Evolutionary conservation across 2,113 vertebrate species (phyloP).

Genomic region (Orycteropus afer): DNA sequence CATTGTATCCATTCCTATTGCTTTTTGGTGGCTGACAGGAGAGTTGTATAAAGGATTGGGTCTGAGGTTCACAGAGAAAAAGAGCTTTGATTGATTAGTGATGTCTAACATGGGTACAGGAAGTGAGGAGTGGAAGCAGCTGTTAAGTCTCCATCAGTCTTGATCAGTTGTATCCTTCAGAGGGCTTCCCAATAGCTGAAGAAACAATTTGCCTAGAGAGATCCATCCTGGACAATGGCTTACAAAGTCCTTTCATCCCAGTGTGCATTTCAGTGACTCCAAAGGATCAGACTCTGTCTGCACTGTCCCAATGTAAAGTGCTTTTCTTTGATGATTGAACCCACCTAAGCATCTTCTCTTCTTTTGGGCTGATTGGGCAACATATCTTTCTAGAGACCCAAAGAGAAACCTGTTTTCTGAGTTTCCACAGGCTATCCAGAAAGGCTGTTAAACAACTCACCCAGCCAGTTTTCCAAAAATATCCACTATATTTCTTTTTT

Average conservation of each 20-base stretch:
- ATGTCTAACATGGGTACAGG: neutral
- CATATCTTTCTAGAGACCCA: neutral
- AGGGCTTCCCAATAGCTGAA: neutral
- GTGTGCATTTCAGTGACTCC: fast-evolving
- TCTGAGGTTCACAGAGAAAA: neutral
- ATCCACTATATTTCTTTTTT: constrained; percentile 50
- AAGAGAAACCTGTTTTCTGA: neutral
- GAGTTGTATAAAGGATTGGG: neutral
- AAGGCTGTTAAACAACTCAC: neutral
- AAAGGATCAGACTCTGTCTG: neutral
- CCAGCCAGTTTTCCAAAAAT: constrained; percentile 70
- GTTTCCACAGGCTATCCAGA: neutral
- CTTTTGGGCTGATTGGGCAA: neutral
- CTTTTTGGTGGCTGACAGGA: neutral
- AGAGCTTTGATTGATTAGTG: neutral
- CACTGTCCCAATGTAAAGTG: fast-evolving
- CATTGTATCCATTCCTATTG: neutral
- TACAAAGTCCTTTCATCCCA: neutral
- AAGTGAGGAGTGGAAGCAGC: too few species aligned
- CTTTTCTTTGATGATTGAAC: neutral
- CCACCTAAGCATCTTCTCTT: neutral
- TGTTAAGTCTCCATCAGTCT: neutral
- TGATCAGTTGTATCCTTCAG: too few species aligned
- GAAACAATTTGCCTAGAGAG: neutral
- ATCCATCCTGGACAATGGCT: neutral